Conservation (phyloP, 2,888 invertebrate genomes). For the Hesperia comma region DNA sequence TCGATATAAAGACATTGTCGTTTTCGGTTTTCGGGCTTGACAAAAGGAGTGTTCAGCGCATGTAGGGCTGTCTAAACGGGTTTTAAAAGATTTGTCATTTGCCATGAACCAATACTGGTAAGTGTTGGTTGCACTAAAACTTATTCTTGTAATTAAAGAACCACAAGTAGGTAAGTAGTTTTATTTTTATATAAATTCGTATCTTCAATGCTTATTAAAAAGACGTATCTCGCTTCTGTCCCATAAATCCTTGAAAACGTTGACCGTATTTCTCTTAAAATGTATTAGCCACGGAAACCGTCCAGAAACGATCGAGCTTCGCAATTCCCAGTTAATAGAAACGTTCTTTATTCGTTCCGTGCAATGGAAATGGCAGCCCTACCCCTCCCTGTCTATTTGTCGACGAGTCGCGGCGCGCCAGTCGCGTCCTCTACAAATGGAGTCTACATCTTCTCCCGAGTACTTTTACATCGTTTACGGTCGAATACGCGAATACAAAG, state of each 20-base stretch:
- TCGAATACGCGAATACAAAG: constrained; percentile 49
- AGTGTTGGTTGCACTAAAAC: no score
- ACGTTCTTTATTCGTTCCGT: constrained; percentile 6
- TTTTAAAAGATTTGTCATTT: background rate
- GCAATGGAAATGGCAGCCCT: constrained; percentile 34
- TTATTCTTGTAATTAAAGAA: no score
- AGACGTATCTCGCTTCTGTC: background rate
- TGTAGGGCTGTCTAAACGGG: background rate
- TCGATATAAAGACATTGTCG: constrained; percentile 8
- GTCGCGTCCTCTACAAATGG: constrained; percentile 49
- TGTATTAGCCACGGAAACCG: background rate
- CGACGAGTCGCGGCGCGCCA: constrained; percentile 47
- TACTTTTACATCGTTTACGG: constrained; percentile 51
- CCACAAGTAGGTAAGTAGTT: no score
- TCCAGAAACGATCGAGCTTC: background rate
- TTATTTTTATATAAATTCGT: no score
- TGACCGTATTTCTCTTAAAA: background rate
- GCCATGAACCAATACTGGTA: no score
- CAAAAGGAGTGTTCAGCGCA: background rate
- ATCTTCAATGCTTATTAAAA: background rate
- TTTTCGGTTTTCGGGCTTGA: background rate
- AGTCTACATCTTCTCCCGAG: constrained; percentile 42
- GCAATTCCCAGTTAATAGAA: background rate
- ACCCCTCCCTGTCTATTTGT: constrained; percentile 53
- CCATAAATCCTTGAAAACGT: background rate